phyloP scores from a whole-genome alignment of 2,113 vertebrate genomes.

The Paedocypris sp. region DNA sequence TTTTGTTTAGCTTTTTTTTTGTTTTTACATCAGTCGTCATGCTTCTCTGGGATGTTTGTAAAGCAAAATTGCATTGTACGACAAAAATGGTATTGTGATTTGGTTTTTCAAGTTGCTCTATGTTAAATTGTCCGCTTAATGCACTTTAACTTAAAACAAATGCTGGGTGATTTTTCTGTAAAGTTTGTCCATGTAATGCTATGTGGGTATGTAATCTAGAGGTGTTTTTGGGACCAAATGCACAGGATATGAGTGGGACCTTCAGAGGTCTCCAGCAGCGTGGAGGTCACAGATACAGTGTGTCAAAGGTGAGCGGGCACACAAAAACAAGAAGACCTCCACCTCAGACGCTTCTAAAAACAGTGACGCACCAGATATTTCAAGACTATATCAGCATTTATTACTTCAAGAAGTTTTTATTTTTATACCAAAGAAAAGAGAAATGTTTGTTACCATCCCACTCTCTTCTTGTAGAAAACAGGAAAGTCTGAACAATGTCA shows the following conservation, averaged over 20 bases:
- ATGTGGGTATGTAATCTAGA: neutral
- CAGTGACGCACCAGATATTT: neutral
- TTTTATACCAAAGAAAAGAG: constrained; percentile 27
- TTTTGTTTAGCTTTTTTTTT: no score
- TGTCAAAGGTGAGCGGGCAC: constrained; percentile 14
- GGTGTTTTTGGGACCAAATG: constrained; percentile 9
- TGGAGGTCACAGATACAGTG: constrained; percentile 23
- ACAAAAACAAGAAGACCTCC: constrained; percentile 19
- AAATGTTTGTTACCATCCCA: neutral
- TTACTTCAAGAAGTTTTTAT: neutral
- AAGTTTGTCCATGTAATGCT: neutral
- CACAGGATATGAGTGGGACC: constrained; percentile 28
- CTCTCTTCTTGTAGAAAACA: constrained; percentile 49
- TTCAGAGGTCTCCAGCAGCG: constrained; percentile 25
- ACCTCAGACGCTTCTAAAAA: constrained; percentile 13
- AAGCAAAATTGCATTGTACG: no score
- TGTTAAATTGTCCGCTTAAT: no score
- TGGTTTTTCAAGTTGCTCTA: no score
- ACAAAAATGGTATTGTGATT: no score
- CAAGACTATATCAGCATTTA: neutral
- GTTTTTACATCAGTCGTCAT: no score
- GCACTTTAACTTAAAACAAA: no score
- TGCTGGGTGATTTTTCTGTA: no score
- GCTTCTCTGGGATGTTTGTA: no score
- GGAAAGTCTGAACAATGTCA: constrained; percentile 62